Conservation (phyloP, 1,140 invertebrate genomes). For the Cydia strobilella region DNA sequence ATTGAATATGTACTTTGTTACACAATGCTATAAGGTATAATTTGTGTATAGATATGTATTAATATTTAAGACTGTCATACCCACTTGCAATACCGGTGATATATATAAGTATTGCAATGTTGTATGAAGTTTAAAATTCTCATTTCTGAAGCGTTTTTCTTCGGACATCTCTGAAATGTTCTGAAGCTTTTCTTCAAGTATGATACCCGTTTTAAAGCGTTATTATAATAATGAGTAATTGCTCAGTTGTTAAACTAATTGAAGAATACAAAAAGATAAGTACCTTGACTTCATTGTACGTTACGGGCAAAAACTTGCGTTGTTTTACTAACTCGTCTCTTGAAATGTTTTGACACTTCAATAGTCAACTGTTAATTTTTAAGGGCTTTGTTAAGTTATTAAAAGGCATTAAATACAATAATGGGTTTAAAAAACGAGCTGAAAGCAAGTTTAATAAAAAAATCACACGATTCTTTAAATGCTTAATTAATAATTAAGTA, state of each 20-base stretch:
- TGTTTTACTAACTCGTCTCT: background rate
- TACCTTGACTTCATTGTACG: background rate
- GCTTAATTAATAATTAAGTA: too few species aligned
- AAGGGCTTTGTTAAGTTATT: too few species aligned
- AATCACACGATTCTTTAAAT: too few species aligned
- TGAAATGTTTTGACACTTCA: background rate
- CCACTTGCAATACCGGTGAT: background rate
- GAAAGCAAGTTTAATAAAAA: too few species aligned
- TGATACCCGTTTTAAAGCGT: background rate
- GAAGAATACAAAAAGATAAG: background rate
- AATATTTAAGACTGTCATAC: background rate
- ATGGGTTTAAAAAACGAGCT: too few species aligned
- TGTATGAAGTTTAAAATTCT: background rate
- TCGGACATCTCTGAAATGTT: background rate
- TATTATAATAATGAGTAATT: constrained; percentile 11
- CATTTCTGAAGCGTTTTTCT: background rate
- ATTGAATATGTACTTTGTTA: background rate
- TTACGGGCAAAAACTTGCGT: background rate
- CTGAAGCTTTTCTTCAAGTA: background rate
- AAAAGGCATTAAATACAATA: too few species aligned
- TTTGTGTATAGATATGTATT: background rate
- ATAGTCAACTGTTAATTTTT: too few species aligned
- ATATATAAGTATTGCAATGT: background rate
- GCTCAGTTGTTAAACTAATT: background rate
- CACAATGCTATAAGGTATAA: background rate